phyloP scores from a whole-genome alignment of 2,888 invertebrate genomes.

The Rotaria socialis region DNA sequence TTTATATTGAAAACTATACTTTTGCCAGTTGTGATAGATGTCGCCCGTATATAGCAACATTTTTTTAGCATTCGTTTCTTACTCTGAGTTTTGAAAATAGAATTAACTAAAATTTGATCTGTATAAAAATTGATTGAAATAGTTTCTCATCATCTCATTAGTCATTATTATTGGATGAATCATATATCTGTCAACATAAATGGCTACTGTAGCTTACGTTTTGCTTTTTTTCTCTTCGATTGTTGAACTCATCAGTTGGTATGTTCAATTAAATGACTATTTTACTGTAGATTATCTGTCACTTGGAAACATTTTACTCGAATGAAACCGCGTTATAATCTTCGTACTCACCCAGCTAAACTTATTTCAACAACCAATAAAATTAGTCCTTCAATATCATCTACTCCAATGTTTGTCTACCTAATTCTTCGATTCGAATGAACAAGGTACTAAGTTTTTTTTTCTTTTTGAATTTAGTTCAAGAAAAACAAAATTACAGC shows the following conservation, averaged over 20 bases:
- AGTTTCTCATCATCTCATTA: too few relatives aligned
- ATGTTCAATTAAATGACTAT: background rate
- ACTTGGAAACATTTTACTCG: background rate
- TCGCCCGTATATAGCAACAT: too few relatives aligned
- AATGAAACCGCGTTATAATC: slow-evolving; percentile 20
- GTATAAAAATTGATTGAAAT: too few relatives aligned
- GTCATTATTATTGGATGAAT: background rate
- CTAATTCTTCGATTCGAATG: too few relatives aligned
- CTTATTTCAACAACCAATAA: background rate
- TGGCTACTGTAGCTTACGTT: background rate
- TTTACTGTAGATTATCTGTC: background rate
- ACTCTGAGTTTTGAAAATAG: too few relatives aligned
- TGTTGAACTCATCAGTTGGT: background rate
- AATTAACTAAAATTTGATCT: too few relatives aligned
- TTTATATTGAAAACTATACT: too few relatives aligned
- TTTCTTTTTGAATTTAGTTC: background rate
- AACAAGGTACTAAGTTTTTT: background rate
- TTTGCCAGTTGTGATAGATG: too few relatives aligned
- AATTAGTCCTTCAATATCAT: background rate
- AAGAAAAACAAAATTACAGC: background rate
- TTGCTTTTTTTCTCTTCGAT: background rate
- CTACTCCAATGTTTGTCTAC: background rate
- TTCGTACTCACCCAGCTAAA: background rate
- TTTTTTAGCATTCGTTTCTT: too few relatives aligned
- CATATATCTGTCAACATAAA: background rate